Percentiles rank a stretch among this genome's conserved stretches.
Evolutionary conservation across 2,888 invertebrate species (phyloP).

Genomic region (Nemoura dubitans): DNA sequence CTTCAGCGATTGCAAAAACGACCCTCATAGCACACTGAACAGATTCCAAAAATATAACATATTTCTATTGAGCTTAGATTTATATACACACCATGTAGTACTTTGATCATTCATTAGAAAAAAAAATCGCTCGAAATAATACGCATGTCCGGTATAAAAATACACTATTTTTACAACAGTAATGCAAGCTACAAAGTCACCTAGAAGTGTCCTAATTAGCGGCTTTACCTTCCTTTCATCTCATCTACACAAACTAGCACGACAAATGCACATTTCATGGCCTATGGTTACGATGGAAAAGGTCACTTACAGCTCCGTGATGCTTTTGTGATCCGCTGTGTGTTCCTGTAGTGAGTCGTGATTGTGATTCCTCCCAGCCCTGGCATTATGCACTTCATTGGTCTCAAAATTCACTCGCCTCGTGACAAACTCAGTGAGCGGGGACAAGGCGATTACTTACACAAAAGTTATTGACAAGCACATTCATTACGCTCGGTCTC

Average conservation of each 20-base stretch:
- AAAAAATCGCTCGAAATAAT: background rate
- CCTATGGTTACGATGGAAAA: background rate
- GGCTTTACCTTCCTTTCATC: background rate
- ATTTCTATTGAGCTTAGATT: background rate
- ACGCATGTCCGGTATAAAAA: background rate
- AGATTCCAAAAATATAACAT: background rate
- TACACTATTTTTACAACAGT: background rate
- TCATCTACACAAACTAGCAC: background rate
- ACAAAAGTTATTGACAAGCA: constrained; percentile 12
- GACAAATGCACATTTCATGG: background rate
- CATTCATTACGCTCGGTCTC: background rate
- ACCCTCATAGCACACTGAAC: too few relatives aligned
- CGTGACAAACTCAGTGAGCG: background rate
- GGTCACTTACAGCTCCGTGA: background rate
- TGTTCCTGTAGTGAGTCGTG: background rate
- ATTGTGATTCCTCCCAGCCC: background rate
- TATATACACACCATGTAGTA: background rate
- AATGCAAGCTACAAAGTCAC: background rate
- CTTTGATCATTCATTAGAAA: background rate
- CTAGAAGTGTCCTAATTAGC: background rate
- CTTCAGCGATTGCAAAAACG: too few relatives aligned
- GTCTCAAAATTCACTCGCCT: background rate
- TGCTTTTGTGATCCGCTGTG: background rate
- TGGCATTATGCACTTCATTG: background rate
- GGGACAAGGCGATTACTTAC: constrained; percentile 7